Conservation (phyloP, 1,140 invertebrate genomes). For the Psilanteris sp. region DNA sequence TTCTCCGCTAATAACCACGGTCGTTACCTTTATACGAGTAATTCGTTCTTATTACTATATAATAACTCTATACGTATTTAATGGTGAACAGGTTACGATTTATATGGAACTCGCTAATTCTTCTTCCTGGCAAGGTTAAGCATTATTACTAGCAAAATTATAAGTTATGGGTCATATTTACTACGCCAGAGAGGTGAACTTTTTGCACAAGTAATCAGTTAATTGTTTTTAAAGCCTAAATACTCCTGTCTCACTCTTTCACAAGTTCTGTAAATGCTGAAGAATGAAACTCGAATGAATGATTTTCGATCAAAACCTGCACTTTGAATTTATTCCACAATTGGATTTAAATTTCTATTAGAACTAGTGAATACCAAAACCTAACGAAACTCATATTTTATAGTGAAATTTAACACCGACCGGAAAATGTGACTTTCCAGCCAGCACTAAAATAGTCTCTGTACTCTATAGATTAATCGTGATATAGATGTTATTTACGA, state of each 20-base stretch:
- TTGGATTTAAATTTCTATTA: too few relatives aligned
- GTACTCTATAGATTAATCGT: not conserved
- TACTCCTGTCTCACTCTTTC: too few relatives aligned
- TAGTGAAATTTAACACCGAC: too few relatives aligned
- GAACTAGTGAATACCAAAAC: too few relatives aligned
- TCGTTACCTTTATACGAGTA: slow-evolving; percentile 54
- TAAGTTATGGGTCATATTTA: slow-evolving; percentile 26
- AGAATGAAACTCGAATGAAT: too few relatives aligned
- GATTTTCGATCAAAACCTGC: too few relatives aligned
- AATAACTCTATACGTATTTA: slow-evolving; percentile 50
- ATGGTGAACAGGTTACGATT: slow-evolving; percentile 48
- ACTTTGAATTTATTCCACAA: too few relatives aligned
- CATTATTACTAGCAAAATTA: slow-evolving; percentile 44
- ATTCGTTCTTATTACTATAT: slow-evolving; percentile 62
- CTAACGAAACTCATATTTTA: too few relatives aligned
- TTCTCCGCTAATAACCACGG: slow-evolving; percentile 30
- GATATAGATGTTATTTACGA: slow-evolving; percentile 35
- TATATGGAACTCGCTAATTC: slow-evolving; percentile 48
- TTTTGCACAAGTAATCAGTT: slow-evolving; percentile 14
- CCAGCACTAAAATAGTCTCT: slow-evolving; percentile 1
- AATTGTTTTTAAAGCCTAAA: slow-evolving; percentile 15
- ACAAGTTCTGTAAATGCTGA: too few relatives aligned
- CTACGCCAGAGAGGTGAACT: not conserved
- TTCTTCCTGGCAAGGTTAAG: slow-evolving; percentile 19
- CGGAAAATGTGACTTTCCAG: too few relatives aligned